phyloP scores from a whole-genome alignment of 2,113 vertebrate species.

The Enhydra lutris region DNA sequence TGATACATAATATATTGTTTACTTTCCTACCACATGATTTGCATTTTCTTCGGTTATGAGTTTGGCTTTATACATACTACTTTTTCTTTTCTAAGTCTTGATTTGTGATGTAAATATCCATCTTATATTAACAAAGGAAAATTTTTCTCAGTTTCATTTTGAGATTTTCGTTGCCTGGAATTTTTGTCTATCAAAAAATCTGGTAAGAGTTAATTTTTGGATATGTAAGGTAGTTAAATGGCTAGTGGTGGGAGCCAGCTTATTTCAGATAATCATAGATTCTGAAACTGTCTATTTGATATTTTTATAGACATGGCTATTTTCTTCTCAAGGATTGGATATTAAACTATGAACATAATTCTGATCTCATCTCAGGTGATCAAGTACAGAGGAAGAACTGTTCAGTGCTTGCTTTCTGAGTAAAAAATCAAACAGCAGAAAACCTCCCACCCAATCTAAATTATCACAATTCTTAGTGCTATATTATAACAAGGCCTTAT shows the following conservation, averaged over 20 bases:
- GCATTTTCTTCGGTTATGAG: not conserved
- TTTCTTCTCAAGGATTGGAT: not conserved
- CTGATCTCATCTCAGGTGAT: not conserved
- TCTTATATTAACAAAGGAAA: not conserved
- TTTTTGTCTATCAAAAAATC: not conserved
- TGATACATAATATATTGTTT: not conserved
- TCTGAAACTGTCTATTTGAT: not conserved
- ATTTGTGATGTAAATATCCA: not conserved
- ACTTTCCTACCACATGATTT: not conserved
- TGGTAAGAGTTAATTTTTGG: slow-evolving; percentile 1
- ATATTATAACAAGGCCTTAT: not conserved
- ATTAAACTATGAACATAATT: not conserved
- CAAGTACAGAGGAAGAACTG: not conserved
- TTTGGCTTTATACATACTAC: not conserved
- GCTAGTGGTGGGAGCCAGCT: not conserved
- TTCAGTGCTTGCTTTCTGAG: not conserved
- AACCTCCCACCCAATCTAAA: not conserved
- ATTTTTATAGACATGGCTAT: not conserved
- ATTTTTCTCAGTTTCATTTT: not conserved
- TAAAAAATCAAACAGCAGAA: not conserved
- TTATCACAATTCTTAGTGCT: not conserved
- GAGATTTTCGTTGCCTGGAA: not conserved
- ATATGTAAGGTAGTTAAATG: not conserved
- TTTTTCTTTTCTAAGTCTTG: slow-evolving; percentile 35
- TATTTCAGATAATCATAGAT: not conserved